These are phyloP conservation scores for Pseudolycoriella hygida DNA, from an alignment of 2,888 invertebrate genomes.

Conservation along the genomic window DNA sequence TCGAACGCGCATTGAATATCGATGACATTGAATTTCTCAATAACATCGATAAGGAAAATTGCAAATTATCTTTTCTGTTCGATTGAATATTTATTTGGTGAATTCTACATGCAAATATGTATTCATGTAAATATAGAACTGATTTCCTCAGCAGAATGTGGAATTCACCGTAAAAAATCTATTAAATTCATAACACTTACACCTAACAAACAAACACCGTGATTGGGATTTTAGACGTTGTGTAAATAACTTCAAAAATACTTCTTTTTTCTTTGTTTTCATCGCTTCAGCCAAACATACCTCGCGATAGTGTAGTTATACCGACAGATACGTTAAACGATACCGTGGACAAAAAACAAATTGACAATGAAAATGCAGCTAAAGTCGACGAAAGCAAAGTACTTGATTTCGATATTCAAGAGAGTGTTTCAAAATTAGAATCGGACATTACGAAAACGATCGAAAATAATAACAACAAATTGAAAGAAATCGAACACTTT, in stretches of 20 bases:
- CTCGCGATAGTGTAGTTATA: not conserved
- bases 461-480: constrained; percentile 25
- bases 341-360: constrained; percentile 1
- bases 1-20: too few relatives aligned
- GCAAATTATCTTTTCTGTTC: too few relatives aligned
- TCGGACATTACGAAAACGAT: constrained; percentile 29
- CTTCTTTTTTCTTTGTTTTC: not conserved
- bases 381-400: not conserved
- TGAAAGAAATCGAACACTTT: constrained; percentile 16
- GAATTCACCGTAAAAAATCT: too few relatives aligned
- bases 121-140: too few relatives aligned
- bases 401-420: constrained; percentile 23
- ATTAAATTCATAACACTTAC: too few relatives aligned
- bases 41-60: too few relatives aligned
- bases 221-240: not conserved
- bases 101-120: too few relatives aligned
- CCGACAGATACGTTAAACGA: not conserved
- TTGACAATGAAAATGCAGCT: constrained; percentile 1
- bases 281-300: constrained; percentile 1
- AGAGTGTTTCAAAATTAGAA: constrained; percentile 26
- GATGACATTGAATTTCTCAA: too few relatives aligned
- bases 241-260: not conserved
- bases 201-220: not conserved
- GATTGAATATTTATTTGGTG: too few relatives aligned
- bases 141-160: too few relatives aligned